Evolutionary conservation across 2,797 vertebrate genomes (phyloP).

Genomic region (Myoxocephalus aenaeus): DNA sequence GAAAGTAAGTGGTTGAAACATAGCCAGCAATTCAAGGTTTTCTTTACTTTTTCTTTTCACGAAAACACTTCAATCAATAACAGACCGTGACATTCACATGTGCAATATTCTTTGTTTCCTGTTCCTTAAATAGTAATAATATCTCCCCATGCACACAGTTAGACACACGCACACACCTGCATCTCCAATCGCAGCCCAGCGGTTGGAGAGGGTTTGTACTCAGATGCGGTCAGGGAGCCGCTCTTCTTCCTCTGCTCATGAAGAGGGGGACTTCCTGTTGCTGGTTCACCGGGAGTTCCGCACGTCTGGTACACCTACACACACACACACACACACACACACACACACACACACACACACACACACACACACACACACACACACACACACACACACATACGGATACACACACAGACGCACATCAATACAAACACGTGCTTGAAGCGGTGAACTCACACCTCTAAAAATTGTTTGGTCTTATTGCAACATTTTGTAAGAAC

Average conservation of each 20-base stretch:
- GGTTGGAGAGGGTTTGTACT: conserved; percentile 82
- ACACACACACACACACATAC: no score
- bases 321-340: conserved; percentile 11
- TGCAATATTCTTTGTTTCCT: background rate
- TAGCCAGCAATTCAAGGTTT: background rate
- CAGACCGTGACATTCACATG: no score
- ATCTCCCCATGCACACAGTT: background rate
- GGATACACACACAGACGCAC: background rate
- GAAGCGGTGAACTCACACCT: background rate
- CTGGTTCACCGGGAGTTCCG: conserved; percentile 87
- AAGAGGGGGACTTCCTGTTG: conserved; percentile 75
- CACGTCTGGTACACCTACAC: conserved; percentile 91
- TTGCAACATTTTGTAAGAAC: background rate
- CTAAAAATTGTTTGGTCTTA: background rate
- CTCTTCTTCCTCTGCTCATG: conserved; percentile 85
- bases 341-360: background rate
- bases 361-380: conserved; percentile 1
- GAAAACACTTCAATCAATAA: background rate
- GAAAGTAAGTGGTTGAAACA: background rate
- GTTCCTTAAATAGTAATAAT: background rate
- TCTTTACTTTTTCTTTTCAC: background rate
- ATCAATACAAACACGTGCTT: background rate
- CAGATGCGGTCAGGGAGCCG: conserved; percentile 72
- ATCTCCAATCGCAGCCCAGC: conserved; percentile 84
- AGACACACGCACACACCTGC: conserved; percentile 82